Conservation (phyloP, 2,113 vertebrate species). For the Pachypanchax playfairii region DNA sequence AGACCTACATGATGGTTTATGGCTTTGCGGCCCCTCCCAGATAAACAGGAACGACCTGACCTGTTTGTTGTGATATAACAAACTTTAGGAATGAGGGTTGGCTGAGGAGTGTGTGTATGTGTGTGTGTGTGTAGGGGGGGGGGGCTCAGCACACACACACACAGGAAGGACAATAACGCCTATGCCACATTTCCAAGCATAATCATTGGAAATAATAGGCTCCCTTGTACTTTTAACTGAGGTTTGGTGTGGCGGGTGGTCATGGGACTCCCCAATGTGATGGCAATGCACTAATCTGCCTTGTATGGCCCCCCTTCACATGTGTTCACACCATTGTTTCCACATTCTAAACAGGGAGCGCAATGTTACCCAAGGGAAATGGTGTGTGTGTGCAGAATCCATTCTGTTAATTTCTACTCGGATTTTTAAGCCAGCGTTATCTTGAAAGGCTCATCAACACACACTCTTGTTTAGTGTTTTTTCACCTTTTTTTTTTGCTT, state of each 20-base stretch:
- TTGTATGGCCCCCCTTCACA: constrained; percentile 64
- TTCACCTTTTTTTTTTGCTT: too few relatives aligned
- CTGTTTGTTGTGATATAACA: constrained; percentile 34
- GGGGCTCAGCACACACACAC: not conserved
- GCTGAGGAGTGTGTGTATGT: too few relatives aligned
- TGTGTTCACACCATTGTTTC: constrained; percentile 72
- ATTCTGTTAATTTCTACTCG: constrained; percentile 22
- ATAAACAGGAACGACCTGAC: constrained; percentile 52
- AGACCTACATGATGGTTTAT: constrained; percentile 68
- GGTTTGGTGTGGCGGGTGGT: constrained; percentile 63
- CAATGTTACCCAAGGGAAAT: constrained; percentile 50
- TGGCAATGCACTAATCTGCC: constrained; percentile 69
- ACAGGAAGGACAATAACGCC: constrained; percentile 35
- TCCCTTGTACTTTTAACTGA: constrained; percentile 64
- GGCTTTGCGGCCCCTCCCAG: constrained; percentile 50
- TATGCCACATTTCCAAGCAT: constrained; percentile 36
- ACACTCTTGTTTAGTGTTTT: not conserved
- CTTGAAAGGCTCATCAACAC: constrained; percentile 6
- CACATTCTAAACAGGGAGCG: constrained; percentile 63
- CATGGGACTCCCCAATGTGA: constrained; percentile 71
- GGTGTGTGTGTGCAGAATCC: constrained; percentile 31
- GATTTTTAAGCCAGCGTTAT: constrained; percentile 13
- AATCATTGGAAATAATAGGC: constrained; percentile 61
- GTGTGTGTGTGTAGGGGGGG: too few relatives aligned
- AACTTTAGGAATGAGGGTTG: constrained; percentile 28